Evolutionary conservation across 1,140 invertebrate species (phyloP), one percentile per base, ranked within the genome.

Genomic region (Monomorium pharaonis): DNA sequence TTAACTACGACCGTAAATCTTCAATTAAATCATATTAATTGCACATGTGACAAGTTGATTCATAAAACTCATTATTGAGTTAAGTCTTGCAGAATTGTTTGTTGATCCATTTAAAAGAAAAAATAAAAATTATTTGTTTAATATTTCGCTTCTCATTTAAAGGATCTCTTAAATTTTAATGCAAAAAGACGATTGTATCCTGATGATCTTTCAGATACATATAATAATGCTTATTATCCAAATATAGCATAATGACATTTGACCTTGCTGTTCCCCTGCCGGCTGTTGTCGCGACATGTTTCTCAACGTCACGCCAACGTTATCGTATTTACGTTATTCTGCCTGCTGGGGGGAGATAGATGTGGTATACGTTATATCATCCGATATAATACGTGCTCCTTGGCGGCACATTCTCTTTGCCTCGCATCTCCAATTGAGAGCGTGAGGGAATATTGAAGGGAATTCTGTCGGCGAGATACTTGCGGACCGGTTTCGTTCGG

Each of bases 201-300:
- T 4, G 51, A 0, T 10, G 16, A 54, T 44, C 63, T 14, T 51
- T 37, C 44, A 63, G 14, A 56, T 65, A 37, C 2, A 67, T 1
- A 67, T 24, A 47, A 24, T 74, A 44, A 67, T 18, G 10, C 18
- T 49, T 70, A 27, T 84, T 78, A 78, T 89, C 56, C 74, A 51
- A 58, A 63, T 81, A n/a, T 2, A 67, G 51, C 5, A 37, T 14
- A 63, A 84, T 86, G 47, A 78, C 88, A 78, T 89, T 89, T 89
- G 72, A 89, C 37, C 72, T 18, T 18, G 18, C n/a, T 21, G 37
- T 67, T 54, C 77, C 56, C 56, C 72, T 58, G 33, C 65, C 4
- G 33, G 33, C 65, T 2, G 33, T 63, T 84, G 47, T 86, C 86
- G 56, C 44, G 72, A 77, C 44, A 89, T 78, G 72, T 65, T 86